Evolutionary conservation across 2,113 vertebrate genomes (phyloP).

Genomic region (Petaurus breviceps): DNA sequence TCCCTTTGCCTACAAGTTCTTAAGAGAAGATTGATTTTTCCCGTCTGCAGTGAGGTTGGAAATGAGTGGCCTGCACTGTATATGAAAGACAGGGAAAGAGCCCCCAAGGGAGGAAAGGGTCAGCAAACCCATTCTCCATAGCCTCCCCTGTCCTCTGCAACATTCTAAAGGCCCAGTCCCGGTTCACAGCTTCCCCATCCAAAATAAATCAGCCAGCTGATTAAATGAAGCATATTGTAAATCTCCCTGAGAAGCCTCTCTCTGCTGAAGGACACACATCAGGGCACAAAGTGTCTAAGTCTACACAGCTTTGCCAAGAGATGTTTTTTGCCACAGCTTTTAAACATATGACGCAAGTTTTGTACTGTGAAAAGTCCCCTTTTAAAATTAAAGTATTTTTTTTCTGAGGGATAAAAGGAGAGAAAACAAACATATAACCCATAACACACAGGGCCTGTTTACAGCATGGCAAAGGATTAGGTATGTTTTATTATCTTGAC

Average conservation of each 20-base stretch:
- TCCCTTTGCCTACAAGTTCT: not conserved
- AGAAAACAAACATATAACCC: slow-evolving; percentile 59
- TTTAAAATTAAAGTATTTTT: slow-evolving; percentile 62
- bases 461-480: not conserved
- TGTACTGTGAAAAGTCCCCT: slow-evolving; percentile 47
- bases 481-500: not conserved
- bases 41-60: not conserved
- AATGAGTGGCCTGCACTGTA: not conserved
- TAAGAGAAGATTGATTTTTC: not conserved
- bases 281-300: slow-evolving; percentile 5
- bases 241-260: slow-evolving; percentile 7
- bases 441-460: slow-evolving; percentile 31
- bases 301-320: slow-evolving; percentile 45
- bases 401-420: slow-evolving; percentile 60
- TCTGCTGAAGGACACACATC: not conserved
- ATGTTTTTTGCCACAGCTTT: slow-evolving; percentile 63
- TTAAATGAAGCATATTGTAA: slow-evolving; percentile 5
- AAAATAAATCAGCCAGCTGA: slow-evolving; percentile 1
- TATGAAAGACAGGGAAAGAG: not conserved
- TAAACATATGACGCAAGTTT: slow-evolving; percentile 53
- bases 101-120: not conserved
- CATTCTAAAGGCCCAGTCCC: not conserved
- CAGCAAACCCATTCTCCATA: not conserved
- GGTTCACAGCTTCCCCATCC: not conserved
- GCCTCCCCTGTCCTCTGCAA: not conserved